Evolutionary conservation across 2,113 vertebrate species (phyloP), one percentile per base, ranked within the genome.

Genomic region (Caloenas nicobarica): DNA sequence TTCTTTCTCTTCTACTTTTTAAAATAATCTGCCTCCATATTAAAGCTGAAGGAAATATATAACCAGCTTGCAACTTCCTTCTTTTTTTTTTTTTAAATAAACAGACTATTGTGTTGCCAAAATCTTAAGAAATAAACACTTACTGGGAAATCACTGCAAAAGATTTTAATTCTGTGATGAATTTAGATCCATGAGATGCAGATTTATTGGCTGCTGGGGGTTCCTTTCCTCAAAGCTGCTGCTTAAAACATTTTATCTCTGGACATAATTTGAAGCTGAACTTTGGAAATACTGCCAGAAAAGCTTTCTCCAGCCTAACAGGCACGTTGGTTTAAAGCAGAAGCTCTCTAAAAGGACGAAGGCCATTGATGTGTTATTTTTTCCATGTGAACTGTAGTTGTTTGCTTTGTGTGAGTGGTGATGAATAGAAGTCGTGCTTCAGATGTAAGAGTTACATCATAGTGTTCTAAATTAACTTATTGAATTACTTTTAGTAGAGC

Each of bases 361-460:
- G 83, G 84, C 58, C 84, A 92, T 97, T 94, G 93, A 96, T 94
- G 92, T 95, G 73, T 92, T 95, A 81, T 86, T 95, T 96, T 95
- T 96, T 93, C 88, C 92, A 93, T 95, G 77, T 85, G 83, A 95
- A 95, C 66, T 88, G 38, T 82, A 93, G 84, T 89, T 94, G 94
- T 94, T 94, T 93, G 74, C 44, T 79, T 87, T 94, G 65, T 85
- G n/a, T 62, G 77, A 92, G 72, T 15, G 4, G 65, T 86, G 76
- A 85, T 85, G 92, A 96, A 91, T 96, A 89, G 65, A 91, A 89
- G 73, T 94, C 1, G 4, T 93, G 66, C 86, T 94, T 93, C 61
- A 72, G 70, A 94, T 92, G 33, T 36, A 72, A 29, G 65, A 83
- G 50, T 72, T 94, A 31, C 44, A 24, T 64, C 94, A n/a, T 34